Evolutionary conservation across 2,113 vertebrate species (phyloP).

Genomic region (Chaetops frenatus): DNA sequence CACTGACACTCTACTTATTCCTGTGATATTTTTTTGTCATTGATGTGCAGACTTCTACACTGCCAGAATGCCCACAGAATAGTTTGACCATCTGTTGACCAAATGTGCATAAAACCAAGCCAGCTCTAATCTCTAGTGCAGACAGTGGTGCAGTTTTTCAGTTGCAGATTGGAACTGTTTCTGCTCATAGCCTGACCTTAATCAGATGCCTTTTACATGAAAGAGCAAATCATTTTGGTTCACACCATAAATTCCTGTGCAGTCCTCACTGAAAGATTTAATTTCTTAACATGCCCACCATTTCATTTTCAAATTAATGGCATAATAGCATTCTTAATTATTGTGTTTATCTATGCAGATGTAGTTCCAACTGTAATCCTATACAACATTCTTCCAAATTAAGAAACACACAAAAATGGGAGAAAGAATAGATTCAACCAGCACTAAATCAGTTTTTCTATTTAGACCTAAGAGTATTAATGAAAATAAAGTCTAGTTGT

Average conservation of each 20-base stretch:
- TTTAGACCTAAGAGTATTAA: not conserved
- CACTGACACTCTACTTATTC: constrained; percentile 67
- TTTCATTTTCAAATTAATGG: not conserved
- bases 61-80: constrained; percentile 22
- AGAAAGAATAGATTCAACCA: not conserved
- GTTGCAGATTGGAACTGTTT: constrained; percentile 16
- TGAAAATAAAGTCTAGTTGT: not conserved
- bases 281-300: not conserved
- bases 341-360: not conserved
- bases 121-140: constrained; percentile 52
- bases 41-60: constrained; percentile 31
- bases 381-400: not conserved
- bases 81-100: constrained; percentile 63
- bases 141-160: constrained; percentile 27
- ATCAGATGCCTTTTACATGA: not conserved
- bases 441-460: not conserved
- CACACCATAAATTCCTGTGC: not conserved
- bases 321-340: not conserved
- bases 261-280: not conserved
- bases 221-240: not conserved
- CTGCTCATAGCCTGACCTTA: constrained; percentile 37
- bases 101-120: constrained; percentile 62
- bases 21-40: not conserved
- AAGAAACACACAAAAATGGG: not conserved
- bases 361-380: not conserved